phyloP scores from a whole-genome alignment of 2,113 vertebrate genomes.

The Brienomyrus brachyistius region DNA sequence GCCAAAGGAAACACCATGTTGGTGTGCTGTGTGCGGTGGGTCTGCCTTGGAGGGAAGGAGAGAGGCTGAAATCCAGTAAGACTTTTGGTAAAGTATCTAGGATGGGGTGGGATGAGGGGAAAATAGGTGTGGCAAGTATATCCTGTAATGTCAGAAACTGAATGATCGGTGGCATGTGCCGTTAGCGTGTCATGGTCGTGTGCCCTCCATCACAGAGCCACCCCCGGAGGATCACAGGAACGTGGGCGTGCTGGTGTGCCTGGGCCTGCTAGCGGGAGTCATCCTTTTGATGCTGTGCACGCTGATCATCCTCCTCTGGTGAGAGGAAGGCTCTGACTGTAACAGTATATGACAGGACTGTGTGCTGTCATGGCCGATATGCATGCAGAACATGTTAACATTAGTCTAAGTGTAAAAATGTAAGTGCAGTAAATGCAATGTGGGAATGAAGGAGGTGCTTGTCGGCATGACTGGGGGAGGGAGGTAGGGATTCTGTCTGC shows the following conservation, averaged over 20 bases:
- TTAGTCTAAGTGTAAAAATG: background rate
- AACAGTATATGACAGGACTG: background rate
- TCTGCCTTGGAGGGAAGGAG: background rate
- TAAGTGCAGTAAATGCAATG: background rate
- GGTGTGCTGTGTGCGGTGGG: background rate
- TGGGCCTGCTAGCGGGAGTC: constrained; percentile 57
- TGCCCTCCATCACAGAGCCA: constrained; percentile 32
- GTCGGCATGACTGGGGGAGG: background rate
- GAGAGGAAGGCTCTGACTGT: constrained; percentile 28
- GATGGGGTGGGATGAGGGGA: background rate
- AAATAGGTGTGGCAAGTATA: background rate
- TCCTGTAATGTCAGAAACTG: background rate
- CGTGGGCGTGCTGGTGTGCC: constrained; percentile 51
- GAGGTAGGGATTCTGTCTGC: background rate
- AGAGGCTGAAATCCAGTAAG: background rate
- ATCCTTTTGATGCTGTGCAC: constrained; percentile 52
- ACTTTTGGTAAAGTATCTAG: background rate
- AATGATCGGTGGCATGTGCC: background rate
- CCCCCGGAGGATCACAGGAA: constrained; percentile 35
- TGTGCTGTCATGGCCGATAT: too few relatives aligned
- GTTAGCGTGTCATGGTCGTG: background rate
- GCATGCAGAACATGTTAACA: background rate
- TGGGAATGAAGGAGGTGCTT: background rate
- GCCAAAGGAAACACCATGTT: background rate
- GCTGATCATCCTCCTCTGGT: constrained; percentile 60